phyloP scores from a whole-genome alignment of 2,797 vertebrate species.

The Tenualosa thibaudeaui region DNA sequence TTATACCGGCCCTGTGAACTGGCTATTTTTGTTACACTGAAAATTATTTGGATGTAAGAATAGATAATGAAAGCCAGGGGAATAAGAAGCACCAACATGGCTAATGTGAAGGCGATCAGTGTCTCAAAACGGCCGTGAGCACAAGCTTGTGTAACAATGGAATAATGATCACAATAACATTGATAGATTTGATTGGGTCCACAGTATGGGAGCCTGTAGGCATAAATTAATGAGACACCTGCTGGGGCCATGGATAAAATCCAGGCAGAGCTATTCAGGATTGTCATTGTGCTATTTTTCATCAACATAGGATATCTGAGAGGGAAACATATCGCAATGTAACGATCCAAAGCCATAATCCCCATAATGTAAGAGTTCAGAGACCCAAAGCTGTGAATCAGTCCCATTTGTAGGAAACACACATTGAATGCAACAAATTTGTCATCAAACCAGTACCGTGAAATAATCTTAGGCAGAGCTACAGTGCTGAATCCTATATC shows the following conservation, averaged over 20 bases:
- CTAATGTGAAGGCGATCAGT: constrained; percentile 48
- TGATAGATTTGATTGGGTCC: constrained; percentile 62
- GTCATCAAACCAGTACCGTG: constrained; percentile 61
- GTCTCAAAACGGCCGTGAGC: constrained; percentile 53
- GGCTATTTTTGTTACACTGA: constrained; percentile 60
- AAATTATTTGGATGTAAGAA: constrained; percentile 70
- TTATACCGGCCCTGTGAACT: constrained; percentile 61
- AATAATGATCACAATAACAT: constrained; percentile 68
- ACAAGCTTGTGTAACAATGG: constrained; percentile 64
- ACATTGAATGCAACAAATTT: constrained; percentile 53
- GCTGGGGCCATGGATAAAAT: constrained; percentile 29
- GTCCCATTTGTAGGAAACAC: constrained; percentile 68
- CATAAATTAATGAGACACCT: constrained; percentile 46
- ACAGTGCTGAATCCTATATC: constrained; percentile 65
- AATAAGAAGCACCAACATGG: constrained; percentile 64
- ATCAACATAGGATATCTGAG: constrained; percentile 43
- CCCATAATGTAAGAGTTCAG: constrained; percentile 69
- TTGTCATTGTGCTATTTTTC: constrained; percentile 30
- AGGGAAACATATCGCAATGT: constrained; percentile 44
- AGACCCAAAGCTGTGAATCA: constrained; percentile 70
- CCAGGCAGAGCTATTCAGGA: constrained; percentile 37
- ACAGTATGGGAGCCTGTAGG: constrained; percentile 60
- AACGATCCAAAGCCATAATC: constrained; percentile 49
- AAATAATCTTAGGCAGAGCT: constrained; percentile 63
- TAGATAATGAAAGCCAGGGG: constrained; percentile 64